A percentile compares a stretch with the other conserved stretches of the same genome.
Conservation (phyloP, 2,888 invertebrate species). For the Aspidapion aeneum region DNA sequence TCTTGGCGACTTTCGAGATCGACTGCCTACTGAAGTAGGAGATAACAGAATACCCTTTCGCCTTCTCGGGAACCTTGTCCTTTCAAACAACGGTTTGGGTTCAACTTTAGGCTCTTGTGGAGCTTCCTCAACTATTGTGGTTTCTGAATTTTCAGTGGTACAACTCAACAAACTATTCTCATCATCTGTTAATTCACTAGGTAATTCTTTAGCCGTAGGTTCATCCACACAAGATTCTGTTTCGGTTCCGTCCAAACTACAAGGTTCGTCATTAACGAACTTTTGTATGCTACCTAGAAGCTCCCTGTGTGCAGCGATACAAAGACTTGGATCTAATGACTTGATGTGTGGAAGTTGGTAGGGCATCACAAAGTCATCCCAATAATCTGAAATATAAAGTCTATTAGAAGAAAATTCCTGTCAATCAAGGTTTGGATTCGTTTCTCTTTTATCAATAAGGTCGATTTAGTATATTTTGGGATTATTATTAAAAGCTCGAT, state of each 20-base stretch:
- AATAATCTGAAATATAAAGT: slow-evolving; percentile 50
- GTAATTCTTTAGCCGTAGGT: slow-evolving; percentile 34
- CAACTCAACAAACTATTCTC: slow-evolving; percentile 20
- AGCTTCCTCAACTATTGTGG: slow-evolving; percentile 30
- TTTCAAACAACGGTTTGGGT: background rate
- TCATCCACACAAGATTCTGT: slow-evolving; percentile 1
- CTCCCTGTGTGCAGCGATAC: slow-evolving; percentile 46
- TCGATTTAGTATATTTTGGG: no score
- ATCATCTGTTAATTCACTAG: slow-evolving; percentile 15
- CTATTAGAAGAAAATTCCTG: no score
- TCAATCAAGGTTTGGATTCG: no score
- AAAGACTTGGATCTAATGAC: slow-evolving; percentile 57
- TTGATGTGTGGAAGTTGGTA: slow-evolving; percentile 69
- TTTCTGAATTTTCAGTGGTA: slow-evolving; percentile 4
- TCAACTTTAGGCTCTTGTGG: background rate
- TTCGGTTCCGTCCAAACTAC: background rate
- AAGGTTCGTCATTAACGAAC: background rate
- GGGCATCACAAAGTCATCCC: slow-evolving; percentile 66
- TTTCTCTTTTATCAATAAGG: no score
- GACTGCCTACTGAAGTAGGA: slow-evolving; percentile 41
- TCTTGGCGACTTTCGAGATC: slow-evolving; percentile 79
- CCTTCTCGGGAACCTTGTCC: slow-evolving; percentile 23
- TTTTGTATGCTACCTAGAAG: slow-evolving; percentile 41
- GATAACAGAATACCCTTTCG: slow-evolving; percentile 9
- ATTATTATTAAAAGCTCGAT: no score